These are phyloP conservation scores for Passer montanus DNA, from an alignment of 2,113 vertebrate genomes.

Conservation along the genomic window DNA sequence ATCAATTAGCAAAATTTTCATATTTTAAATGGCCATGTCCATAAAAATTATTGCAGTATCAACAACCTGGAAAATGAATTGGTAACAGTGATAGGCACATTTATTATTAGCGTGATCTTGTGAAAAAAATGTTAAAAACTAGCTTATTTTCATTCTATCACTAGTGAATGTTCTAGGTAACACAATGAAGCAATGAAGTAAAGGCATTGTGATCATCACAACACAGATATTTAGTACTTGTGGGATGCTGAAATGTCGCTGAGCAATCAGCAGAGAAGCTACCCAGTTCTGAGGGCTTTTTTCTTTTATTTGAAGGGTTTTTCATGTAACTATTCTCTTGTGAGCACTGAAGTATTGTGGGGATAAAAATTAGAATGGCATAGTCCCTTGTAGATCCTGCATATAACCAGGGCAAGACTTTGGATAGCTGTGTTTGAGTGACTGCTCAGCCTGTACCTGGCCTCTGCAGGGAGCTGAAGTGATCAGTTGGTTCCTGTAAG, in stretches of 20 bases:
- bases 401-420: background rate
- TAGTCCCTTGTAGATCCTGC: background rate
- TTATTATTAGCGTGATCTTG: background rate
- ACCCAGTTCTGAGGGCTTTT: background rate
- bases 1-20: background rate
- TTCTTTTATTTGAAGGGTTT: background rate
- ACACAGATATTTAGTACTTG: background rate
- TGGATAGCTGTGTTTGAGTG: background rate
- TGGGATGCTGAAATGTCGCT: background rate
- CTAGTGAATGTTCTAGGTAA: background rate
- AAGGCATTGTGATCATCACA: background rate
- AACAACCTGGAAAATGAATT: background rate
- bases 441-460: background rate
- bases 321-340: background rate
- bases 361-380: background rate
- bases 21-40: background rate
- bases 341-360: background rate
- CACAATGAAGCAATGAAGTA: background rate
- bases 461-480: background rate
- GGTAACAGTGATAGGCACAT: background rate
- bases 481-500: background rate
- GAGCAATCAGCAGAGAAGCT: background rate
- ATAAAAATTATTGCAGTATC: background rate
- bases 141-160: background rate
- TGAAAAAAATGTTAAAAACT: background rate